Base-by-base conservation (phyloP, 2,888 invertebrate genomes). In the Disparrhopalites patrizii region DNA sequence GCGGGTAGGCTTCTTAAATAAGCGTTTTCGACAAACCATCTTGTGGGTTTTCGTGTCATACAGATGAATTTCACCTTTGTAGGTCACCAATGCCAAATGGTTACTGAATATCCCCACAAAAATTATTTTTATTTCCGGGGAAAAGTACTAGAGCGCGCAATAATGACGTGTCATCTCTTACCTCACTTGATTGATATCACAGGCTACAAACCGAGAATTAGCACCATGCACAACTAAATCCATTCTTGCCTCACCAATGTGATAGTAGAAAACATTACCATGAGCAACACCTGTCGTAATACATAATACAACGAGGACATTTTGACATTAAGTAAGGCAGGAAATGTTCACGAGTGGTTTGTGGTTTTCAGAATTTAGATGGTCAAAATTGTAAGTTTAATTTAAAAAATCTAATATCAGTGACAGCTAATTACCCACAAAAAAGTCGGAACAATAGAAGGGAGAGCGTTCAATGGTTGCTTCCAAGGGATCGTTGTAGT, bases 211-310 rank as follows among this genome's bases (percentile, higher is more conserved):
- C 27, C 61, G 61, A 28, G 68, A 70, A 38, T 71, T 70, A 10
- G 69, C 67, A 5, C 71, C 73, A 54, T 62, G 61, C 15, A 75
- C 67, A 1, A 75, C 60, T 5, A 62, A 31, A 55, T 73, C 73
- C 18, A 68, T 27, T 52, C 70, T 66, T 5, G 55, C 65, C 23
- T 71, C 70, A 23, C 55, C 68, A 15, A 73, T 66, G 40, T 73
- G 75, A 40, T 68, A 73, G 36, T 75, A 73, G 62, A 65, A 71
- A 5, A 71, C 47, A 33, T 67, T 67, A 0, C 75, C 75, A 8
- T 66, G 67, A 25, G 54, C 55, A 15, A 66, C 67, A 31, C 70
- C 71, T 73, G 47, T 15, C 57, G n/a, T n/a, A n/a, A n/a, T n/a
- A n/a, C n/a, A n/a, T n/a, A n/a, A 43, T 25, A 10, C 15, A 27